Evolutionary conservation across 2,113 vertebrate species (phyloP).

Genomic region (Gila orcuttii): DNA sequence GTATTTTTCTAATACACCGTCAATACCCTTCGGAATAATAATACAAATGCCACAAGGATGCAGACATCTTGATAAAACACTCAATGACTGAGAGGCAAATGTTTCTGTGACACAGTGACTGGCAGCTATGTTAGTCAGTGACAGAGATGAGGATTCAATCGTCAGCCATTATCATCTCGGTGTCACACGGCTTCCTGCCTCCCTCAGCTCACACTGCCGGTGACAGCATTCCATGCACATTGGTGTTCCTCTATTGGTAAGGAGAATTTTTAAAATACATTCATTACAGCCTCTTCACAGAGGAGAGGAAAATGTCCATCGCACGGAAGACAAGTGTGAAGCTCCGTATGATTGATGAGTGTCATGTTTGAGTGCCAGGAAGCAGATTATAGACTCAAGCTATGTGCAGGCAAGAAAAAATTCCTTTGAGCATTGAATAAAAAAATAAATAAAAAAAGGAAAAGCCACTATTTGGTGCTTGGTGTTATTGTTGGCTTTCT

Average conservation of each 20-base stretch:
- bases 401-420: not conserved
- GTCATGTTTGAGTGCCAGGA: slow-evolving; percentile 11
- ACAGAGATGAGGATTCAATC: slow-evolving; percentile 45
- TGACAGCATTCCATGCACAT: slow-evolving; percentile 41
- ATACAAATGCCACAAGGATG: not conserved
- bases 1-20: not conserved
- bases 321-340: slow-evolving; percentile 22
- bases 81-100: not conserved
- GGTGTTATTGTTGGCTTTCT: not conserved
- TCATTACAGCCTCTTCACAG: slow-evolving; percentile 22
- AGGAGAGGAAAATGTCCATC: slow-evolving; percentile 29
- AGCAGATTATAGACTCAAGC: not conserved
- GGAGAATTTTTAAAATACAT: slow-evolving; percentile 23
- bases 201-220: not conserved
- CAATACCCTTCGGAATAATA: not conserved
- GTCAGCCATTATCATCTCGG: slow-evolving; percentile 51
- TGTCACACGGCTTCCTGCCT: slow-evolving; percentile 54
- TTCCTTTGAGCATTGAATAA: no score
- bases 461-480: not conserved
- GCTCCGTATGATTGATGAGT: not conserved
- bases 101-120: slow-evolving; percentile 15
- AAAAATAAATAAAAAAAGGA: no score
- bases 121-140: slow-evolving; percentile 50
- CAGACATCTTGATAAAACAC: slow-evolving; percentile 21
- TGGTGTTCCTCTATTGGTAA: slow-evolving; percentile 17